Evolutionary conservation across 2,888 invertebrate genomes (phyloP), one percentile per base, ranked within the genome.

Genomic region (Bursaphelenchus okinawaensis): DNA sequence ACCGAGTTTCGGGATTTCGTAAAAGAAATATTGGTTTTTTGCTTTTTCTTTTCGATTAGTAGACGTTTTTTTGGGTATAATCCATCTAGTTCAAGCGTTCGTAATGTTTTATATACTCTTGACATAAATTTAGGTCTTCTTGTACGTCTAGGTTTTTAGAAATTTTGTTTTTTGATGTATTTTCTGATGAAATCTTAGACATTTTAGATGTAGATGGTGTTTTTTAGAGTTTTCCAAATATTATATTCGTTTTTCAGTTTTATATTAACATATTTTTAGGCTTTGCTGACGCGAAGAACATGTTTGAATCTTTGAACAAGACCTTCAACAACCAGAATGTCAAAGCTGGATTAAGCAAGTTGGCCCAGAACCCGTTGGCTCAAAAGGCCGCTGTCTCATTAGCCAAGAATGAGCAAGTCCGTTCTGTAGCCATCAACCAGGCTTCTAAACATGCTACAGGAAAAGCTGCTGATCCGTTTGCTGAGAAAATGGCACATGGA

Each of bases 341-440:
- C 26, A 26, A 67, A 20, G 52, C 40, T 40, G 66, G 28, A 7
- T 19, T 65, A 19, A 60, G 50, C 20, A 51, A 55, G 6, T 20
- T 68, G 8, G 74, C 70, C 22, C 59, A 68, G 22, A 71, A 72
- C 31, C 71, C 71, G 24, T 20, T 57, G 9, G 70, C 64, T 12
- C 72, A 72, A 26, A 57, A 54, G 19, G 61, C 74, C 8, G 74
- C 71, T 6, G 55, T 70, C 4, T 24, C 63, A 8, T 63, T 68
- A 0, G 71, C 71, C 16, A 75, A 74, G 29, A 74, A 71, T 56
- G 71, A 71, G 16, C 52, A 57, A 23, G 68, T 63, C 7, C 40
- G 74, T 20, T 54, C 63, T n/a, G 74, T 66, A 22, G 70, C 70
- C 19, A 23, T 72, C 19, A 68, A 68, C n/a, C 71, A 57, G 7